Evolutionary conservation across 2,888 invertebrate species (phyloP).

Genomic region (Prosopocoilus inquinatus): DNA sequence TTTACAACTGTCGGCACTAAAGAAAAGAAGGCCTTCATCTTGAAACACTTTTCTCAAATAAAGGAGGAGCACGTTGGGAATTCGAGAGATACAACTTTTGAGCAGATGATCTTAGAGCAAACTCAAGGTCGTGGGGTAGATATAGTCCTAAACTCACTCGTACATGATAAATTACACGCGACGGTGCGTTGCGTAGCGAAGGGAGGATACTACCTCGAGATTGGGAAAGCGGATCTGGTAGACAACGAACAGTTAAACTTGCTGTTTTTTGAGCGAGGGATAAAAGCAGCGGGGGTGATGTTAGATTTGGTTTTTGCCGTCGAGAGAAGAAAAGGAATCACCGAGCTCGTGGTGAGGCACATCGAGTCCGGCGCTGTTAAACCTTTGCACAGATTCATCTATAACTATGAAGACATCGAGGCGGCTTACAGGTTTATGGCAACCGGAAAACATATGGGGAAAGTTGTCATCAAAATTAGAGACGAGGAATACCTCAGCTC

Average conservation of each 20-base stretch:
- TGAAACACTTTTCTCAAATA: conserved; percentile 69
- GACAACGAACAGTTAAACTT: conserved; percentile 63
- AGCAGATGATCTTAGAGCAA: conserved; percentile 75
- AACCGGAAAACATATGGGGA: conserved; percentile 77
- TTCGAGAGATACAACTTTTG: conserved; percentile 84
- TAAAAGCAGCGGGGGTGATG: conserved; percentile 70
- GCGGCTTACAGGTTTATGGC: conserved; percentile 66
- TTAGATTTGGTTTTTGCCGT: conserved; percentile 55
- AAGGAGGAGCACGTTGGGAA: conserved; percentile 75
- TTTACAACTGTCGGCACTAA: conserved; percentile 85
- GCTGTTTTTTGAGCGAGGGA: conserved; percentile 53
- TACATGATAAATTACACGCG: conserved; percentile 83
- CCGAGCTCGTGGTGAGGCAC: neutral
- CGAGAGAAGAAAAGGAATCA: neutral
- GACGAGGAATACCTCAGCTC: conserved; percentile 38
- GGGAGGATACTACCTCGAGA: conserved; percentile 75
- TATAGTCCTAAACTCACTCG: conserved; percentile 83
- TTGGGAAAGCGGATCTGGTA: conserved; percentile 78
- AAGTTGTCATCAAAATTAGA: conserved; percentile 54
- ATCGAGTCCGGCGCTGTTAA: conserved; percentile 60
- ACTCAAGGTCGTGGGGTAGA: conserved; percentile 89
- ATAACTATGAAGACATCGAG: conserved; percentile 64
- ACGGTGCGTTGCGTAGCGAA: conserved; percentile 60
- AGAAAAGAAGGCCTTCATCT: conserved; percentile 82
- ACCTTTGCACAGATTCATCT: conserved; percentile 66